These are phyloP conservation scores for Nymphalis polychloros DNA, from an alignment of 2,888 invertebrate genomes.

Conservation along the genomic window DNA sequence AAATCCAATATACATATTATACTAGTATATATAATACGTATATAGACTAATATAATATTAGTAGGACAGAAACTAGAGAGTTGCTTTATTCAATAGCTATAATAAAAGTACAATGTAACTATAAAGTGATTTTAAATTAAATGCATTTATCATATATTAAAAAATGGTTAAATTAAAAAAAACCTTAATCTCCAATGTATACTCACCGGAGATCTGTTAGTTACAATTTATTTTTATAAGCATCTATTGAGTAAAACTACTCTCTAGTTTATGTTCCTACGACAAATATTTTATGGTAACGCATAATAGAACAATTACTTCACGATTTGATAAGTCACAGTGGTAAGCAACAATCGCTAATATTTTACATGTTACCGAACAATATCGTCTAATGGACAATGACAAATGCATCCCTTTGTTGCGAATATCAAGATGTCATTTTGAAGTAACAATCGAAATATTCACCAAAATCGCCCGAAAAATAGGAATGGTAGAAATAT, in stretches of 20 bases:
- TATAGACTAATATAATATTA: too few relatives aligned
- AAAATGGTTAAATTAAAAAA: too few relatives aligned
- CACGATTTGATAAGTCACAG: conserved; percentile 41
- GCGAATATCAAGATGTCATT: conserved; percentile 74
- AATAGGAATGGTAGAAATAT: conserved; percentile 71
- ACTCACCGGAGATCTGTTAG: too few relatives aligned
- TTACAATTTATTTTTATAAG: not conserved
- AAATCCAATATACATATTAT: too few relatives aligned
- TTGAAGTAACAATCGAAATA: conserved; percentile 65
- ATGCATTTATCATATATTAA: too few relatives aligned
- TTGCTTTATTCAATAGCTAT: too few relatives aligned
- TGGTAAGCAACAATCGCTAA: conserved; percentile 46
- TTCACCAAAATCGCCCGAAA: conserved; percentile 66
- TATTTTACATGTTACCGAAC: conserved; percentile 68
- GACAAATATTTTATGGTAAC: not conserved
- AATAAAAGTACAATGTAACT: too few relatives aligned
- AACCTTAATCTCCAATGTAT: too few relatives aligned
- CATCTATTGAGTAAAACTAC: not conserved
- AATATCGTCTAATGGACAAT: conserved; percentile 78
- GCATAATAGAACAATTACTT: conserved; percentile 13
- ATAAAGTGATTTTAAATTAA: too few relatives aligned
- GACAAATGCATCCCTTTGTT: conserved; percentile 78
- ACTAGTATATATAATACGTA: too few relatives aligned
- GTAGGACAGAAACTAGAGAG: too few relatives aligned
- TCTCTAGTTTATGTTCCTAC: too few relatives aligned